Evolutionary conservation across 2,113 vertebrate species (phyloP).

Genomic region (Mormyrus lacerda): DNA sequence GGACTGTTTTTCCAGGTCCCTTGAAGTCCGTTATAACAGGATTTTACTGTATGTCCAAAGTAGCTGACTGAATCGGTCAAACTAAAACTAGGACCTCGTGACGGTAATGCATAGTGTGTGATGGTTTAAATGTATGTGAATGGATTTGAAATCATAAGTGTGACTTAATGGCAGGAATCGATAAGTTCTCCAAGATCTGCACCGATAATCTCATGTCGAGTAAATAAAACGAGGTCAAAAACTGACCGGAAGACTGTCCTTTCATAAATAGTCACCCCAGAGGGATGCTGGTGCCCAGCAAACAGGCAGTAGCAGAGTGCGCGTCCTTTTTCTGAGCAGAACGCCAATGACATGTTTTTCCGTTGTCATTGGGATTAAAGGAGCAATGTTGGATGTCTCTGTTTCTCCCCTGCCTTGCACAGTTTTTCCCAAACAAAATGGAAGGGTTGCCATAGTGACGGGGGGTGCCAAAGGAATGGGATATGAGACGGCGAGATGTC

Average conservation of each 20-base stretch:
- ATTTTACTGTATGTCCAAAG: not conserved
- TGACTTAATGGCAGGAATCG: not conserved
- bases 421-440: slow-evolving; percentile 73
- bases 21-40: too few species aligned
- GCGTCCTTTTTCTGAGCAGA: not conserved
- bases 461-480: slow-evolving; percentile 85
- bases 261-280: not conserved
- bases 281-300: not conserved
- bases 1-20: too few species aligned
- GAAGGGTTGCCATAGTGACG: slow-evolving; percentile 83
- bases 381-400: slow-evolving; percentile 29
- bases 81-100: not conserved
- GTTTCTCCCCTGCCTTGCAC: slow-evolving; percentile 32
- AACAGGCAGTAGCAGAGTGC: not conserved
- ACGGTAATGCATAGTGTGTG: not conserved
- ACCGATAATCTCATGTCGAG: not conserved
- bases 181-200: not conserved
- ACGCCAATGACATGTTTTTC: not conserved
- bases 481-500: slow-evolving; percentile 66
- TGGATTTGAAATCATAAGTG: not conserved
- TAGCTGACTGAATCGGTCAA: not conserved
- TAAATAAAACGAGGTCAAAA: slow-evolving; percentile 13
- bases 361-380: slow-evolving; percentile 10
- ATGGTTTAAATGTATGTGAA: not conserved
- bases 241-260: not conserved